Conservation (phyloP, 2,888 invertebrate species). For the Orthosia cruda region DNA sequence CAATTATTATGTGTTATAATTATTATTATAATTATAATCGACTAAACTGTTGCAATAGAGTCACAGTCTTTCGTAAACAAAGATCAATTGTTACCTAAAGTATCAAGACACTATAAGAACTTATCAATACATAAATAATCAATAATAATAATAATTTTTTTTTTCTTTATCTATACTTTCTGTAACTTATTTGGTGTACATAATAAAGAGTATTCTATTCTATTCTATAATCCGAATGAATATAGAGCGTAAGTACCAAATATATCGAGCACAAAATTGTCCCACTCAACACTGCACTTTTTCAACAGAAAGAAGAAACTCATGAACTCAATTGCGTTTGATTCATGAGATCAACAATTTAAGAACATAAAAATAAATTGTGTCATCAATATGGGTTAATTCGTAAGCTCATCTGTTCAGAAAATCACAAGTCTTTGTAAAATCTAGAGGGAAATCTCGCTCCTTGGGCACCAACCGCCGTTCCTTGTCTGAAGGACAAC, state of each 20-base stretch:
- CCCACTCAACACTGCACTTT: background rate
- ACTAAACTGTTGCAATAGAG: background rate
- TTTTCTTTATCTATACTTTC: no score
- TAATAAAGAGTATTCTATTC: no score
- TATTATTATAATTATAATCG: no score
- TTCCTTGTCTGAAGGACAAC: background rate
- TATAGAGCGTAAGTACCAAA: background rate
- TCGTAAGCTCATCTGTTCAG: background rate
- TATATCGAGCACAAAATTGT: background rate
- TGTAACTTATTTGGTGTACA: no score
- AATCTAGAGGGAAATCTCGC: background rate
- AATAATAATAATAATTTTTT: no score
- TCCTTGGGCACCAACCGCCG: background rate
- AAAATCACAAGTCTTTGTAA: background rate
- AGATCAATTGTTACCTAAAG: no score
- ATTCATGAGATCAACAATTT: background rate
- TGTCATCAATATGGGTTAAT: background rate
- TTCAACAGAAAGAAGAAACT: background rate
- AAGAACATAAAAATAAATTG: no score
- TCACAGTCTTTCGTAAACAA: background rate
- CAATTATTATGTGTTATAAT: no score
- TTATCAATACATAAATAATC: background rate
- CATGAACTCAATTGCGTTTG: no score
- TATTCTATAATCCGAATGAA: background rate
- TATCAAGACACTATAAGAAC: background rate